Conservation (phyloP, 2,888 invertebrate species). For the Lasioglossum calceatum region DNA sequence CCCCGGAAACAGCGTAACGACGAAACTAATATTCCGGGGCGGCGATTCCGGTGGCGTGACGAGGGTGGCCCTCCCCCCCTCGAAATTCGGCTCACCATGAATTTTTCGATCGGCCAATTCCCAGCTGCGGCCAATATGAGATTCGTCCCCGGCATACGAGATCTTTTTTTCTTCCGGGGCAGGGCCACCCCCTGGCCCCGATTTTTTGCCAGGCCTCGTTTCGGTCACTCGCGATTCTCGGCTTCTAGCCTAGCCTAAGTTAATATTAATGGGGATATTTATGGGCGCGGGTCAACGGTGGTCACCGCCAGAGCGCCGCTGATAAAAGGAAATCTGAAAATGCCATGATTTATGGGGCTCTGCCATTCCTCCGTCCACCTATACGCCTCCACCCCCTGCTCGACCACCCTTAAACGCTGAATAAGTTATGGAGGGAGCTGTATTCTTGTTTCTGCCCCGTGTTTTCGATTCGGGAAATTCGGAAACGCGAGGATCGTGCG, state of each 20-base stretch:
- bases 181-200: constrained; percentile 41
- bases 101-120: constrained; percentile 81
- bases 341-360: constrained; percentile 81
- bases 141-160: constrained; percentile 83
- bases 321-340: constrained; percentile 84
- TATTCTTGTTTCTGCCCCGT: constrained; percentile 41
- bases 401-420: constrained; percentile 77
- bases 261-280: constrained; percentile 85
- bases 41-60: not conserved
- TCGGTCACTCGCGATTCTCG: constrained; percentile 76
- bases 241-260: constrained; percentile 80
- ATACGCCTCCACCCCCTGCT: constrained; percentile 46
- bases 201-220: constrained; percentile 66
- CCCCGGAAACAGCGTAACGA: constrained; percentile 28
- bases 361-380: not conserved
- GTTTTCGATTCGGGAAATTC: not conserved
- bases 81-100: constrained; percentile 74
- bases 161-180: constrained; percentile 73
- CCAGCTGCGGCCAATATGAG: constrained; percentile 83
- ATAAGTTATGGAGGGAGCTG: constrained; percentile 76
- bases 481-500: constrained; percentile 32
- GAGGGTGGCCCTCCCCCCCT: not conserved
- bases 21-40: constrained; percentile 49
- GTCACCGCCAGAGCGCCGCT: constrained; percentile 73
- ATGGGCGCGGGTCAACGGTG: constrained; percentile 81